Base-by-base conservation (phyloP, 1,140 invertebrate species). In the Ceratitis capitata region DNA sequence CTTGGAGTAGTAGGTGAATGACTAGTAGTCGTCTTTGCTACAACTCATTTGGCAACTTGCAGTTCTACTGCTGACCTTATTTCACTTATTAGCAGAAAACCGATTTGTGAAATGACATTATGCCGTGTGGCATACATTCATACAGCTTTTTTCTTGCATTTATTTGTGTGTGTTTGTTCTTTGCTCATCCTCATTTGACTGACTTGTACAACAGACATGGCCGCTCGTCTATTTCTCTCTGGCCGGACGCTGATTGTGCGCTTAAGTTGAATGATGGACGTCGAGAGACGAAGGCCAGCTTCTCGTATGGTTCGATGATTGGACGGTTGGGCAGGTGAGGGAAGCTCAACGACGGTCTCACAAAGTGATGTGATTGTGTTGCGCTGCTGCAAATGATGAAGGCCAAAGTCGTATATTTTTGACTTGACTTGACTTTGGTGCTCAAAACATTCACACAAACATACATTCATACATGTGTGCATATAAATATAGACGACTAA, bases 401-500 rank as follows among this genome's bases (percentile, higher is more conserved):
- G 69, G 69, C 69, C 69, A 78, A 78, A 78, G 69, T 78, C 69
- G 69, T 78, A 78, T 78, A 78, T 45, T 78, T 78, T 45, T 42
- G 42, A n/a, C 26, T 45, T n/a, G 69, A 78, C 69, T 78, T 78
- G 69, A 78, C 69, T 78, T 78, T 78, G 39, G 39, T 26, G 39
- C 32, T 42, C 3, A 78, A 2, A 45, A 47, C 35, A 6, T 16
- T 32, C 19, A n/a, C 14, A 29, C 32, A 19, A 3, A 69, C 32
- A 3, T 6, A 64, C 32, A 35, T n/a, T 35, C 5, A n/a, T 9
- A 69, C 19, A 0, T 19, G 14, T 74, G 3, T 42, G 35, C 9
- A 74, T 78, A 16, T 23, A 10, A 39, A 39, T 23, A n/a, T 61
- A 12, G n/a, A n/a, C n/a, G n/a, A n/a, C n/a, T n/a, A n/a, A n/a